Percentiles rank a stretch among this genome's conserved stretches.
These are phyloP conservation scores for Antheraea yamamai DNA, from an alignment of 2,888 invertebrate genomes.

Conservation along the genomic window DNA sequence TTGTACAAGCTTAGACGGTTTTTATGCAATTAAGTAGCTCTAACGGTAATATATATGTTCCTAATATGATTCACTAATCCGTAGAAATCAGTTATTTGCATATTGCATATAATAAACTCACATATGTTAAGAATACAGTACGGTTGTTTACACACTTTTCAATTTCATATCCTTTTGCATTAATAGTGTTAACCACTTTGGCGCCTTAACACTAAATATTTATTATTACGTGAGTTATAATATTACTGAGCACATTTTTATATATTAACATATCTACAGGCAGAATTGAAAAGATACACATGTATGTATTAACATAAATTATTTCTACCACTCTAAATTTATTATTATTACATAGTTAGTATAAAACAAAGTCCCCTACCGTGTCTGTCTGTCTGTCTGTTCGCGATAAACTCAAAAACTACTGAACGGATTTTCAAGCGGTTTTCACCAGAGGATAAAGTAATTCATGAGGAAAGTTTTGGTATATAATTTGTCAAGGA, in stretches of 20 bases:
- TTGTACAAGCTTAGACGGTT: neutral
- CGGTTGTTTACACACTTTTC: neutral
- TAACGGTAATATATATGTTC: neutral
- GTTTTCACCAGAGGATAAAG: too few relatives aligned
- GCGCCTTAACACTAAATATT: neutral
- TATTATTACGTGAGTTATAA: neutral
- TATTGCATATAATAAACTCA: neutral
- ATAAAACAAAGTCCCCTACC: too few relatives aligned
- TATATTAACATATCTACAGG: neutral
- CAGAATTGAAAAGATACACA: neutral
- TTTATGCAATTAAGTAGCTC: neutral
- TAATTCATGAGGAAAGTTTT: too few relatives aligned
- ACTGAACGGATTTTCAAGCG: too few relatives aligned
- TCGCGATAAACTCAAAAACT: too few relatives aligned
- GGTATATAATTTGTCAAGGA: too few relatives aligned
- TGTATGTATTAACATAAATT: neutral
- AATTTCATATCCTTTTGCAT: neutral
- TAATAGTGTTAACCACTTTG: constrained; percentile 3
- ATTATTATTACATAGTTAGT: too few relatives aligned
- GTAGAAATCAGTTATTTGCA: neutral
- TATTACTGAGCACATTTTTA: neutral
- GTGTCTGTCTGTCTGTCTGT: too few relatives aligned
- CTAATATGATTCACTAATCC: neutral
- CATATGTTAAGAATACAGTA: neutral
- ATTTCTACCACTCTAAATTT: neutral